phyloP scores from a whole-genome alignment of 2,113 vertebrate genomes.

The Pyxicephalus adspersus region DNA sequence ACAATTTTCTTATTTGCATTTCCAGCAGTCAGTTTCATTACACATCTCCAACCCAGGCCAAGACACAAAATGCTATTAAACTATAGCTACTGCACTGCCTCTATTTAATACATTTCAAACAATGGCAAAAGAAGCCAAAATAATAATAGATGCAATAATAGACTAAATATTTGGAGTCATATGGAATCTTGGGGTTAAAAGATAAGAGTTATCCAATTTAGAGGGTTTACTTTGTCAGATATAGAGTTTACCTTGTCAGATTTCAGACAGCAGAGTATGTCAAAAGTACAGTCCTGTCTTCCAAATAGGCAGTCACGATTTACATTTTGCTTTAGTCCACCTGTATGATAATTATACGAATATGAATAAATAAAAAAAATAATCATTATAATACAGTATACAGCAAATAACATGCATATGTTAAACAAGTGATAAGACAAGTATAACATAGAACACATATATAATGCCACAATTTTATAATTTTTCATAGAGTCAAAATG shows the following conservation, averaged over 20 bases:
- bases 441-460: no score
- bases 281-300: conserved; percentile 71
- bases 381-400: no score
- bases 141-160: background rate
- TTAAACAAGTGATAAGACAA: no score
- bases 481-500: no score
- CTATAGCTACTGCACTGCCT: background rate
- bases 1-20: background rate
- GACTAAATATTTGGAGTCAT: no score
- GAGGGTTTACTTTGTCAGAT: background rate
- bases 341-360: conserved; percentile 58
- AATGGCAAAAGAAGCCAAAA: background rate
- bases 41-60: no score
- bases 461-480: no score
- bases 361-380: background rate
- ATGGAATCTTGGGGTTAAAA: background rate
- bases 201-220: no score
- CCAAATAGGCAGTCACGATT: conserved; percentile 65
- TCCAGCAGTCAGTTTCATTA: background rate
- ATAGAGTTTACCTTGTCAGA: conserved; percentile 10
- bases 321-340: conserved; percentile 63
- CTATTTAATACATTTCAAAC: background rate
- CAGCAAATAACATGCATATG: no score
- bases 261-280: conserved; percentile 54
- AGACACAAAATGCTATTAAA: background rate